Conservation (phyloP, 2,888 invertebrate genomes). For the Catocala fraxini region DNA sequence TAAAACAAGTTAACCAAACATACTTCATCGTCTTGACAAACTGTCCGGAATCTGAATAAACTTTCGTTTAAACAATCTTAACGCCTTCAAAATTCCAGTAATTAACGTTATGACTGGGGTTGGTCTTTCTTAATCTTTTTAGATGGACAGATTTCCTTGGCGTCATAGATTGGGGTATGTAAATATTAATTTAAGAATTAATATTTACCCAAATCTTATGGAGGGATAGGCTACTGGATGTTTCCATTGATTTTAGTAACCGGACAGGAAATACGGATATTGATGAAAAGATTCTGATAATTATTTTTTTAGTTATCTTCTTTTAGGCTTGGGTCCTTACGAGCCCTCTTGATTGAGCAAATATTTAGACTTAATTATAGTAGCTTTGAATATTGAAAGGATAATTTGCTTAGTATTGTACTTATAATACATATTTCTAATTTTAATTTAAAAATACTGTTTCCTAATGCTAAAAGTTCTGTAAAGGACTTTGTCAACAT, state of each 20-base stretch:
- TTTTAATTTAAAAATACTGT: too few relatives aligned
- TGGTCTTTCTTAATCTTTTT: conserved; percentile 46
- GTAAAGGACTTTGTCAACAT: too few relatives aligned
- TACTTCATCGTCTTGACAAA: conserved; percentile 30
- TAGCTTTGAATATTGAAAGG: too few relatives aligned
- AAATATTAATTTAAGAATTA: conserved; percentile 23
- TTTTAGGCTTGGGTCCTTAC: too few relatives aligned
- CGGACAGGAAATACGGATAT: background rate
- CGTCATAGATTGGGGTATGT: conserved; percentile 34
- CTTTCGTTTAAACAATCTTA: conserved; percentile 38
- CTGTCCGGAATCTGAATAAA: conserved; percentile 39
- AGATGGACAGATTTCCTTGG: conserved; percentile 25
- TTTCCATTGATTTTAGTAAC: background rate
- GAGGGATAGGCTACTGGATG: background rate
- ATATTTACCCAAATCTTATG: background rate
- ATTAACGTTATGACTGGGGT: conserved; percentile 53
- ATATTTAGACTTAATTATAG: too few relatives aligned
- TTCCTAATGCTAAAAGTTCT: too few relatives aligned
- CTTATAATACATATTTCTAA: too few relatives aligned
- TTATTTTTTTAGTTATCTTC: background rate
- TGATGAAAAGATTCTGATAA: background rate
- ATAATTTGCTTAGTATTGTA: too few relatives aligned
- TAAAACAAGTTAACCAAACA: background rate
- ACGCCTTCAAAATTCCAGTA: conserved; percentile 50
- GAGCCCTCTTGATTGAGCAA: too few relatives aligned